Evolutionary conservation across 2,113 vertebrate species (phyloP).

Genomic region (Ellobius talpinus): DNA sequence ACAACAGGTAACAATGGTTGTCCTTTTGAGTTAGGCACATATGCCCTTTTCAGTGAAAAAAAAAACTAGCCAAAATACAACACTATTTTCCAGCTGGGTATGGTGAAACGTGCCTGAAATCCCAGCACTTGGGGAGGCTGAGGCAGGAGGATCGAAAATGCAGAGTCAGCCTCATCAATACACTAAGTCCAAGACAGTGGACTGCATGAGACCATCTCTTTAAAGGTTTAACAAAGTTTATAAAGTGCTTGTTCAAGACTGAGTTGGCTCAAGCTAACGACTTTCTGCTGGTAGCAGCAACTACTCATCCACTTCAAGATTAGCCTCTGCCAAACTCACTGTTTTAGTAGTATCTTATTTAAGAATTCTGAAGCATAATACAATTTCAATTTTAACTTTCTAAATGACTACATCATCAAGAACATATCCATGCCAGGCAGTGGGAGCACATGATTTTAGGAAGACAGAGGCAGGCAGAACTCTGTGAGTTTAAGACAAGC

Average conservation of each 20-base stretch:
- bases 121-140: neutral
- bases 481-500: neutral
- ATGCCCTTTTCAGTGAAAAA: neutral
- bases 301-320: neutral
- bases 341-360: neutral
- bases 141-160: neutral
- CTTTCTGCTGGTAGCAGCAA: conserved; percentile 14
- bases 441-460: neutral
- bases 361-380: conserved; percentile 16
- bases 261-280: neutral
- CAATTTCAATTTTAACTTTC: conserved; percentile 55
- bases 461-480: neutral
- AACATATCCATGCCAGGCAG: neutral
- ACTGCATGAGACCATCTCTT: neutral
- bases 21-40: neutral
- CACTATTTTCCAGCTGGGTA: neutral
- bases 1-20: neutral
- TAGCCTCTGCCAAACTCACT: conserved; percentile 29
- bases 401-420: neutral
- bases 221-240: neutral
- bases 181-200: neutral
- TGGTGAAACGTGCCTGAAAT: neutral
- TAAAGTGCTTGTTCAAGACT: conserved; percentile 25
- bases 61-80: conserved; percentile 28
- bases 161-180: neutral